Evolutionary conservation across 2,888 invertebrate species (phyloP).

Genomic region (Lissonota sp.): DNA sequence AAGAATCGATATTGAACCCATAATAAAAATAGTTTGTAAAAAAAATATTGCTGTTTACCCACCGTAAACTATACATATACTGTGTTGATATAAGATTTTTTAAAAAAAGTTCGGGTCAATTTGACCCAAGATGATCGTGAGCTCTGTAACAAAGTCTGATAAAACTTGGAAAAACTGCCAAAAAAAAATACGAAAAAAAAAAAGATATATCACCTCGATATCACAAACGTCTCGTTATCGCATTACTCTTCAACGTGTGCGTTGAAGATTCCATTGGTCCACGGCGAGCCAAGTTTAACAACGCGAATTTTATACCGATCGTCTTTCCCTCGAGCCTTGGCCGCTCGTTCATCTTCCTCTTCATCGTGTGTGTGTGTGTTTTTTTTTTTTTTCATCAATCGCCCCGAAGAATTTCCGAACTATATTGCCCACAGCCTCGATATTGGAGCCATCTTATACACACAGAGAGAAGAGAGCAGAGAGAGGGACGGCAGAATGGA

Average conservation of each 20-base stretch:
- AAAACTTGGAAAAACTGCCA: slow-evolving; percentile 14
- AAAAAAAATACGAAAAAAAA: slow-evolving; percentile 6
- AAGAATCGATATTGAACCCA: too few species aligned
- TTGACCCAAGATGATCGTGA: too few species aligned
- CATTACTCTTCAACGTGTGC: slow-evolving; percentile 30
- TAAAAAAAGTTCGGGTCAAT: too few species aligned
- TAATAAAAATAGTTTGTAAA: too few species aligned
- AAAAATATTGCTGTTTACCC: too few species aligned
- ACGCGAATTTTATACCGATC: slow-evolving; percentile 58
- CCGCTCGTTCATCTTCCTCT: slow-evolving; percentile 62
- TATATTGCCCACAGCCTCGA: slow-evolving; percentile 56
- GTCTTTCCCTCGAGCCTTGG: slow-evolving; percentile 43
- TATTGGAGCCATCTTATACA: slow-evolving; percentile 54
- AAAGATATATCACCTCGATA: not conserved
- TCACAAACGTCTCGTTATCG: slow-evolving; percentile 43
- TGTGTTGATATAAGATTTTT: too few species aligned
- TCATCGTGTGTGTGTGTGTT: too few species aligned
- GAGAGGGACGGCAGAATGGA: slow-evolving; percentile 49
- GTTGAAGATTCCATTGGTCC: slow-evolving; percentile 45
- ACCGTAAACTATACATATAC: too few species aligned
- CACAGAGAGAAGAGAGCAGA: slow-evolving; percentile 35
- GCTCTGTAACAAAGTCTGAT: too few species aligned
- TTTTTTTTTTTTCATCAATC: slow-evolving; percentile 61
- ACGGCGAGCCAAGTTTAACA: slow-evolving; percentile 62
- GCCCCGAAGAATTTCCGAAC: slow-evolving; percentile 53